Conservation (phyloP, 2,888 invertebrate genomes). For the Automeris io region DNA sequence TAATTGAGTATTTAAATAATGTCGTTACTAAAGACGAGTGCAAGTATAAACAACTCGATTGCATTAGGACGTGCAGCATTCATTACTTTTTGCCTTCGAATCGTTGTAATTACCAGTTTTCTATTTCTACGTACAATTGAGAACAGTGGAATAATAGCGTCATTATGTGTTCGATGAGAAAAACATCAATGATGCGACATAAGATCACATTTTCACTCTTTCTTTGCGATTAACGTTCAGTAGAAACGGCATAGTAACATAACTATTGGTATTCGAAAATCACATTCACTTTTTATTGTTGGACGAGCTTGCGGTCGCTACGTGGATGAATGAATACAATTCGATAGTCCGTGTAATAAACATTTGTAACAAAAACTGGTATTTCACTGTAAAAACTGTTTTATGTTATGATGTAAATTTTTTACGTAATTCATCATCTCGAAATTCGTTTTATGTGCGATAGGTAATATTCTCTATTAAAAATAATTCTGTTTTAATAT, state of each 20-base stretch:
- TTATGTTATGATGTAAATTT: conserved; percentile 6
- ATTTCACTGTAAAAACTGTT: conserved; percentile 9
- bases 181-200: conserved; percentile 31
- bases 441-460: too few relatives aligned
- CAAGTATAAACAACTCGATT: too few relatives aligned
- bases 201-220: conserved; percentile 45
- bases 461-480: too few relatives aligned
- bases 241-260: conserved; percentile 29
- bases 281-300: conserved; percentile 37
- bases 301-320: conserved; percentile 6
- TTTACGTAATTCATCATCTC: background rate
- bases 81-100: conserved; percentile 29
- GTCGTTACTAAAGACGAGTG: too few relatives aligned
- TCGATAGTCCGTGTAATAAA: conserved; percentile 13
- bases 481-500: too few relatives aligned
- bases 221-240: conserved; percentile 31
- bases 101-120: conserved; percentile 54
- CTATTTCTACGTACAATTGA: conserved; percentile 54
- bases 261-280: conserved; percentile 17
- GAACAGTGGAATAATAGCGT: conserved; percentile 57
- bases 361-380: conserved; percentile 12
- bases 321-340: conserved; percentile 17
- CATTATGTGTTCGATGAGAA: conserved; percentile 38
- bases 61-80: conserved; percentile 16
- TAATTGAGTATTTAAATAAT: too few relatives aligned